These are phyloP conservation scores for Crenichthys baileyi DNA, from an alignment of 2,797 vertebrate genomes.

Conservation along the genomic window DNA sequence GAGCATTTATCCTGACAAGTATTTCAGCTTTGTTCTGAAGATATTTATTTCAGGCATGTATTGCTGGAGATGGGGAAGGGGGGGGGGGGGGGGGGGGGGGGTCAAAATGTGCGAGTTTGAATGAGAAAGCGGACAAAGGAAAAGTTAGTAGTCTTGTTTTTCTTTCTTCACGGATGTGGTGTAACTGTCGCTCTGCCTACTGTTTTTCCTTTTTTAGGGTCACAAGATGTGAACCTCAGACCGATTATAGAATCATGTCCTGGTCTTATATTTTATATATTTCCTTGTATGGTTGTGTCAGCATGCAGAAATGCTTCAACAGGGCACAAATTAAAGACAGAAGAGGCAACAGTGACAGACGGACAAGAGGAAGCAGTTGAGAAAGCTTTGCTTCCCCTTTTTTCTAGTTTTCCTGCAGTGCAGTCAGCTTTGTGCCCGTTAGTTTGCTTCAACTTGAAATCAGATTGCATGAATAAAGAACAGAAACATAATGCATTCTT, in stretches of 20 bases:
- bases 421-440: slow-evolving; percentile 42
- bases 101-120: not conserved
- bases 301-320: not conserved
- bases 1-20: not conserved
- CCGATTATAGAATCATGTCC: not conserved
- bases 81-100: not conserved
- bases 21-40: not conserved
- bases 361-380: slow-evolving; percentile 73
- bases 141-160: slow-evolving; percentile 32
- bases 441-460: slow-evolving; percentile 41
- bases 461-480: not conserved
- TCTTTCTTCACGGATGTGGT: slow-evolving; percentile 74
- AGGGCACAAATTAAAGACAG: not conserved
- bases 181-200: slow-evolving; percentile 60
- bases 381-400: slow-evolving; percentile 67
- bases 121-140: slow-evolving; percentile 11
- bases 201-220: slow-evolving; percentile 18
- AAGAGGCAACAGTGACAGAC: slow-evolving; percentile 30
- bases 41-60: not conserved
- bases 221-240: not conserved
- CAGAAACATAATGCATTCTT: not conserved
- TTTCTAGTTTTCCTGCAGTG: slow-evolving; percentile 50
- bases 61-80: not conserved
- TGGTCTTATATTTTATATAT: not conserved
- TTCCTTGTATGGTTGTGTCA: not conserved